Conservation (phyloP, 2,888 invertebrate species). For the Herminia tarsipennalis region DNA sequence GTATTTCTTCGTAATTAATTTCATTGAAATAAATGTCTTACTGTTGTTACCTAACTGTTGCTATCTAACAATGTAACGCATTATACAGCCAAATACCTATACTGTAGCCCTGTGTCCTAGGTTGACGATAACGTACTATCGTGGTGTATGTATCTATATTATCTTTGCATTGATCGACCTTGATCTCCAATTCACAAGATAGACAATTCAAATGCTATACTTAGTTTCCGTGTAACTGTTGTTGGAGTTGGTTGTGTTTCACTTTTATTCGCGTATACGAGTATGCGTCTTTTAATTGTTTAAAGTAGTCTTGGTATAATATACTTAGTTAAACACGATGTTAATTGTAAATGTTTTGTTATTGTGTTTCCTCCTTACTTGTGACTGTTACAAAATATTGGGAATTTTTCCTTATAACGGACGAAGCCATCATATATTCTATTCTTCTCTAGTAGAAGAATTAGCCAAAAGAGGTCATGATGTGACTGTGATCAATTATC, state of each 20-base stretch:
- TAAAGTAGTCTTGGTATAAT: not conserved
- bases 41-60: no score
- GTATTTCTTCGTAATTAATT: no score
- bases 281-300: not conserved
- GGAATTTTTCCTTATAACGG: constrained; percentile 55
- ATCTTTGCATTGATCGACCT: no score
- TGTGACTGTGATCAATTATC: constrained; percentile 61
- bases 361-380: constrained; percentile 8
- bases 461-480: constrained; percentile 57
- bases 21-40: no score
- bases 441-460: constrained; percentile 37
- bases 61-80: no score
- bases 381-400: constrained; percentile 45
- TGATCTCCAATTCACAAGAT: no score
- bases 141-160: no score
- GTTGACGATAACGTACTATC: no score
- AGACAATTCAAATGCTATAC: no score
- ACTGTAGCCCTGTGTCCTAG: no score
- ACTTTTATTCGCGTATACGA: not conserved
- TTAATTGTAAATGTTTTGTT: not conserved
- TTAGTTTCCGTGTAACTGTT: not conserved
- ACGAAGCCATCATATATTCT: constrained; percentile 50
- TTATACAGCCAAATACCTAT: no score
- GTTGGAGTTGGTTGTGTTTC: not conserved
- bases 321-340: not conserved